These are phyloP conservation scores for Salpingus planirostris DNA, from an alignment of 2,888 invertebrate genomes.

Conservation along the genomic window DNA sequence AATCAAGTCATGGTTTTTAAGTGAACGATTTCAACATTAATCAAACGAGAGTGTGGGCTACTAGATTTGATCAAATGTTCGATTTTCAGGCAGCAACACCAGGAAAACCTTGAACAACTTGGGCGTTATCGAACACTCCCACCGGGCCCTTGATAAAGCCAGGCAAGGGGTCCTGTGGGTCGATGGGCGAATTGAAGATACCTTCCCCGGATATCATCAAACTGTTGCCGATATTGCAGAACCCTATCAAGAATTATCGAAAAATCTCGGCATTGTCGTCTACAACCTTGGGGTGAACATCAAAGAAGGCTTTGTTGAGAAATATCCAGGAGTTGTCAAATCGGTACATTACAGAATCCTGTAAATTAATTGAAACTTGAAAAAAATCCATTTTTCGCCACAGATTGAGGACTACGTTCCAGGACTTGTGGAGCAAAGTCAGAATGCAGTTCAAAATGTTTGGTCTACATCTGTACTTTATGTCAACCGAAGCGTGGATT, in stretches of 20 bases:
- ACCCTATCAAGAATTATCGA: conserved; percentile 54
- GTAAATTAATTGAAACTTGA: conserved; percentile 7
- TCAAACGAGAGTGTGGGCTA: too few relatives aligned
- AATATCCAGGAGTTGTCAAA: conserved; percentile 44
- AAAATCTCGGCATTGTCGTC: conserved; percentile 48
- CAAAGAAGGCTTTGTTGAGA: conserved; percentile 26
- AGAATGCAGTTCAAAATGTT: conserved; percentile 40
- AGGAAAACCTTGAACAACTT: conserved; percentile 56
- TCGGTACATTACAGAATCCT: conserved; percentile 39
- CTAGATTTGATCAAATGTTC: conserved; percentile 4
- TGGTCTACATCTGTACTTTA: conserved; percentile 46
- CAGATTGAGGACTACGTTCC: conserved; percentile 66
- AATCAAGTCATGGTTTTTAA: too few relatives aligned
- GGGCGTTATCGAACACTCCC: conserved; percentile 55
- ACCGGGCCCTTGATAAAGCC: conserved; percentile 53
- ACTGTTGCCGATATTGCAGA: conserved; percentile 46
- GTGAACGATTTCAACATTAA: too few relatives aligned
- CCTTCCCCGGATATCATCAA: conserved; percentile 58
- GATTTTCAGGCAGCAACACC: conserved; percentile 58
- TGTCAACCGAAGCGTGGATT: conserved; percentile 47
- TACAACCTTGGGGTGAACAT: conserved; percentile 40
- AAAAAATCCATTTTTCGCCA: conserved; percentile 14
- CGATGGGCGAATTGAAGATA: conserved; percentile 58
- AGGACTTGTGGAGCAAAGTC: conserved; percentile 57
- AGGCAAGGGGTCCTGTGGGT: conserved; percentile 53